Evolutionary conservation across 1,140 invertebrate species (phyloP).

Genomic region (Hypsibius dujardini): DNA sequence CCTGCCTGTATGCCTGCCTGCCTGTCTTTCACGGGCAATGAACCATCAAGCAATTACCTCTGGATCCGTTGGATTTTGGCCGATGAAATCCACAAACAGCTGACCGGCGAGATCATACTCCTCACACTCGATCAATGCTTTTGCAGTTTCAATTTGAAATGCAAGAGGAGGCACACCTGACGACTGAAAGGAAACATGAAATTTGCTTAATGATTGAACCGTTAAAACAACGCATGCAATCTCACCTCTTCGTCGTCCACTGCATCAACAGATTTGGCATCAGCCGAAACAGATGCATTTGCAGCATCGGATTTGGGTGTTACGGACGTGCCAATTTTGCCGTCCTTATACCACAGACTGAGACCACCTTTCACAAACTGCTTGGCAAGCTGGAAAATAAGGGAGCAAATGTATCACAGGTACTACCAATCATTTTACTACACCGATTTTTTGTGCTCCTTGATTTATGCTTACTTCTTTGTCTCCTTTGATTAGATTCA

Average conservation of each 20-base stretch:
- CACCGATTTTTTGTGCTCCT: no score
- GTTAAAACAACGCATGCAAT: no score
- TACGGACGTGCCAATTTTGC: background rate
- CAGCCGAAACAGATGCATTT: no score
- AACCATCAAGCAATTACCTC: conserved; percentile 9
- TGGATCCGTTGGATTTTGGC: conserved; percentile 3
- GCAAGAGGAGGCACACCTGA: background rate
- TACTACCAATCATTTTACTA: no score
- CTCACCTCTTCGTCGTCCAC: conserved; percentile 20
- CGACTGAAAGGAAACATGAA: conserved; percentile 20
- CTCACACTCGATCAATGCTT: conserved; percentile 32
- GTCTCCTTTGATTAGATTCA: conserved; percentile 30
- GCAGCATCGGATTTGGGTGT: no score
- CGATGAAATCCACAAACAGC: background rate
- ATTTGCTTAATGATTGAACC: no score
- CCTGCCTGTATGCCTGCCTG: no score
- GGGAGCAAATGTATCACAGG: no score
- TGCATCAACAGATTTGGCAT: background rate
- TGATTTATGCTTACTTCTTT: conserved; percentile 26
- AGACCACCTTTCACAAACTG: conserved; percentile 30
- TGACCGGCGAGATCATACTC: conserved; percentile 29
- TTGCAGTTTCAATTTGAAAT: conserved; percentile 27
- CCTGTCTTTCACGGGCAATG: conserved; percentile 25
- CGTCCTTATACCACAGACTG: conserved; percentile 28
- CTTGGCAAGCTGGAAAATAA: conserved; percentile 26